Evolutionary conservation across 2,797 vertebrate genomes (phyloP).

Genomic region (Petrocephalus schoutedeni): DNA sequence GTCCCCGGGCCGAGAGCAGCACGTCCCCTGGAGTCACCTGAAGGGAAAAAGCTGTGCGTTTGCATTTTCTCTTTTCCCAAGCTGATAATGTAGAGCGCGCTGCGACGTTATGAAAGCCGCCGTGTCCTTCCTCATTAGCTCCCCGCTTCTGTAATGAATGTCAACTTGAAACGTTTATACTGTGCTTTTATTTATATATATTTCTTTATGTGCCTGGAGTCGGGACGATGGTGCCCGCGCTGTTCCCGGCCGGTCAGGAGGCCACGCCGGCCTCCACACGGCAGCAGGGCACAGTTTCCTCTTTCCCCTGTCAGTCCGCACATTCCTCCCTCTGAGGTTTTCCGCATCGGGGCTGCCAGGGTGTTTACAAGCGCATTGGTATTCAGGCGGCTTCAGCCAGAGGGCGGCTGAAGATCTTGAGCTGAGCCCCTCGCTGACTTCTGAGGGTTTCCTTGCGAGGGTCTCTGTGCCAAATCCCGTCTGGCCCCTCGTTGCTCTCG

Average conservation of each 20-base stretch:
- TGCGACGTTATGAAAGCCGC: not conserved
- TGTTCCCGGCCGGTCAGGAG: not conserved
- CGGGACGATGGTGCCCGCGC: not conserved
- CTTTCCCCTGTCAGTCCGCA: not conserved
- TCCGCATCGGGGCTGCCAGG: not conserved
- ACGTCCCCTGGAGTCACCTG: not conserved
- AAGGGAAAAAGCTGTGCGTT: not conserved
- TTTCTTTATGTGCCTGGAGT: not conserved
- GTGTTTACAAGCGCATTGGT: slow-evolving; percentile 16
- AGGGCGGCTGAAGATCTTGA: slow-evolving; percentile 5
- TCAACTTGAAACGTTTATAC: not conserved
- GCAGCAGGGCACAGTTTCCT: not conserved
- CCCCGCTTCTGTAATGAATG: not conserved
- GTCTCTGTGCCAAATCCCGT: slow-evolving; percentile 32
- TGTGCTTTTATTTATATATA: not conserved
- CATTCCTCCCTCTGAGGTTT: not conserved
- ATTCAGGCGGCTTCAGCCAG: slow-evolving; percentile 10
- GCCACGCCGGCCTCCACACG: not conserved
- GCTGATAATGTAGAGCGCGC: not conserved
- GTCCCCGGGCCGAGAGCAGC: not conserved
- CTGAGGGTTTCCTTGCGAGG: slow-evolving; percentile 27
- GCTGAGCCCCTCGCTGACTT: slow-evolving; percentile 17
- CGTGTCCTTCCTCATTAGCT: not conserved
- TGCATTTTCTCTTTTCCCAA: not conserved
- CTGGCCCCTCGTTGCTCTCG: slow-evolving; percentile 1